Conservation (phyloP, 2,113 vertebrate species). For the Halichoerus grypus region DNA sequence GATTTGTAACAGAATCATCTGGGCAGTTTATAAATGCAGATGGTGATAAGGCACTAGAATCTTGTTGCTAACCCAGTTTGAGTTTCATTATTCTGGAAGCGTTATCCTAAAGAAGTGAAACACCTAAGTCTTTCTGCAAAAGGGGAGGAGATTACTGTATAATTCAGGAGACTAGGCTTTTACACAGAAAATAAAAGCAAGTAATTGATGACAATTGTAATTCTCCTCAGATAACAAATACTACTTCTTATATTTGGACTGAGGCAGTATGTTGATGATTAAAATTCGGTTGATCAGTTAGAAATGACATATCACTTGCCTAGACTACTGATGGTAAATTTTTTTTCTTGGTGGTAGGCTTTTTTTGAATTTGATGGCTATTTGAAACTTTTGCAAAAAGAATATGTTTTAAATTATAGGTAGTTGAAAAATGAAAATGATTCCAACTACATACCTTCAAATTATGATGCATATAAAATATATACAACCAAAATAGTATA, state of each 20-base stretch:
- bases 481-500: neutral
- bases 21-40: neutral
- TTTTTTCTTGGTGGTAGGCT: neutral
- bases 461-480: neutral
- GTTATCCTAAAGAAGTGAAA: neutral
- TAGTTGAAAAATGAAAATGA: neutral
- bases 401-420: neutral
- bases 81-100: neutral
- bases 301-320: neutral
- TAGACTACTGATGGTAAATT: neutral
- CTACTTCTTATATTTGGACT: neutral
- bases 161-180: neutral
- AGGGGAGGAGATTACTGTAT: neutral
- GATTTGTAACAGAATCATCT: neutral
- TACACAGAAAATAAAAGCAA: neutral
- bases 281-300: neutral
- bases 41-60: neutral
- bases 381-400: slow-evolving; percentile 18
- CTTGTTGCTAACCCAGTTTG: neutral
- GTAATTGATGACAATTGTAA: neutral
- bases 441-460: neutral
- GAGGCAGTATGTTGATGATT: neutral
- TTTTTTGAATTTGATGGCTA: neutral
- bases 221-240: neutral
- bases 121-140: neutral